Conservation (phyloP, 2,888 invertebrate species). For the Lysandra bellargus region DNA sequence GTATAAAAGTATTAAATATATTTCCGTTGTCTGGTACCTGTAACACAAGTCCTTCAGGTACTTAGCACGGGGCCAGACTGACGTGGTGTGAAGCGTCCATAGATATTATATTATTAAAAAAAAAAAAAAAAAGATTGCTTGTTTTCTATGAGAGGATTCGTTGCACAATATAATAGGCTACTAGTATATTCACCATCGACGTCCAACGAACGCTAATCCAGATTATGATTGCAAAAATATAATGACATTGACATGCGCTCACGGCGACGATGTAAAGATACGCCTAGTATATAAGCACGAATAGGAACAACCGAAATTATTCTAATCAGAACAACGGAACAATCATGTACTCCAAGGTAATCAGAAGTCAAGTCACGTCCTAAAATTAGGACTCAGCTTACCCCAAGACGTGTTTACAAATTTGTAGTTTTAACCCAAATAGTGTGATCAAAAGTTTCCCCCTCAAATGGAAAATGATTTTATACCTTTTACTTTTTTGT, state of each 20-base stretch:
- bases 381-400: not conserved
- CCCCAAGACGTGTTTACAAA: not conserved
- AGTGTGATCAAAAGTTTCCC: not conserved
- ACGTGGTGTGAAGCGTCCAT: too few relatives aligned
- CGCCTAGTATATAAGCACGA: slow-evolving; percentile 68
- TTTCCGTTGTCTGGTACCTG: too few relatives aligned
- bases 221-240: slow-evolving; percentile 8
- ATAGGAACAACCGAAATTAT: slow-evolving; percentile 64
- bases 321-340: slow-evolving; percentile 61
- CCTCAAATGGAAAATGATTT: not conserved
- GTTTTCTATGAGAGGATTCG: too few relatives aligned
- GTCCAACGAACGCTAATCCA: not conserved
- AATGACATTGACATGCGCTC: slow-evolving; percentile 69
- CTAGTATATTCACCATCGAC: not conserved
- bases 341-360: slow-evolving; percentile 74
- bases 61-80: too few relatives aligned
- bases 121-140: too few relatives aligned
- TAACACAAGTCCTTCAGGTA: too few relatives aligned
- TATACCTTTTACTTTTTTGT: not conserved
- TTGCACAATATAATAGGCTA: too few relatives aligned
- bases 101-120: too few relatives aligned
- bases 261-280: slow-evolving; percentile 57
- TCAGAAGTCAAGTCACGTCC: not conserved
- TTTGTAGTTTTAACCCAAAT: not conserved
- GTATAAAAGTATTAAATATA: too few relatives aligned